Evolutionary conservation across 2,113 vertebrate genomes (phyloP).

Genomic region (Macheiramphus alcinus): DNA sequence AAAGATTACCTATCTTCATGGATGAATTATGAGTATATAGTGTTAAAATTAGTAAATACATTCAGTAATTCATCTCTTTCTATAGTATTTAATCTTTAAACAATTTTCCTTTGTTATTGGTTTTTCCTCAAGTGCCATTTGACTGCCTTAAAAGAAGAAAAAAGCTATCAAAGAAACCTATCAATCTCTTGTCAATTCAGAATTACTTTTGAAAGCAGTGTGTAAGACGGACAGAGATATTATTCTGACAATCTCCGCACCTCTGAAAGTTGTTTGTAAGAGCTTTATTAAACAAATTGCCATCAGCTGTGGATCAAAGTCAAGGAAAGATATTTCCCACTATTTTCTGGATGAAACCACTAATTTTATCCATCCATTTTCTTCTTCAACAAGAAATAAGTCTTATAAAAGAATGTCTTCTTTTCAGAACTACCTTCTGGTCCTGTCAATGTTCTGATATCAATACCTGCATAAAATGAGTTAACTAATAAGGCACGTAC

Average conservation of each 20-base stretch:
- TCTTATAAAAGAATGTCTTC: not conserved
- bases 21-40: not conserved
- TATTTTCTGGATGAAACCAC: not conserved
- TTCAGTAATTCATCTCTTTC: not conserved
- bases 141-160: not conserved
- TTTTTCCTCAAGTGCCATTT: not conserved
- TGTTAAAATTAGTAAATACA: not conserved
- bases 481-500: not conserved
- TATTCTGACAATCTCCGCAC: not conserved
- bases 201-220: not conserved
- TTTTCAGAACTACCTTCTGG: not conserved
- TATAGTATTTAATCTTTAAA: not conserved
- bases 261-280: not conserved
- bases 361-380: not conserved
- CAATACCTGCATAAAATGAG: not conserved
- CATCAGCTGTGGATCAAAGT: not conserved
- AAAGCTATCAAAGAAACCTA: not conserved
- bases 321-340: not conserved
- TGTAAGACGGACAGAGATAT: not conserved
- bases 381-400: not conserved
- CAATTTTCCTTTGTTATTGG: not conserved
- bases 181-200: slow-evolving; percentile 1
- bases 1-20: not conserved
- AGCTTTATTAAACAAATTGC: not conserved
- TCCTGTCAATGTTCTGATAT: not conserved